Base-by-base conservation (phyloP, 2,888 invertebrate genomes). In the Ophioninae sp. region DNA sequence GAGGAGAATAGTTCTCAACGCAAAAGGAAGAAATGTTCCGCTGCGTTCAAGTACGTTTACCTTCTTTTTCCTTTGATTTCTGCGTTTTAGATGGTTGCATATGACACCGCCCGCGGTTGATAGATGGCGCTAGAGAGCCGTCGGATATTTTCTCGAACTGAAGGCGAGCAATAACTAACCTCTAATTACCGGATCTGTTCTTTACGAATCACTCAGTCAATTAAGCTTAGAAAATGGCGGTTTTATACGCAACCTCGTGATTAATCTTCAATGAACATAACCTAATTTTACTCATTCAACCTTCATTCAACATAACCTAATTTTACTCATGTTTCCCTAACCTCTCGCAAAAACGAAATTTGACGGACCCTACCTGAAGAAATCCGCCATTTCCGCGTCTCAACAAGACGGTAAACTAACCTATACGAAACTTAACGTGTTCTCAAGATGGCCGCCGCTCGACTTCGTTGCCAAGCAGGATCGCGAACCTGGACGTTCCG, bases 381-480 rank as follows among this genome's bases (percentile, higher is more conserved):
- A 30, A 30, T 3, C 30, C 30, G 3, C 30, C 30, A 30, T 30
- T 30, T 30, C 30, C 30, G 30, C 30, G 30, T 30, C 3, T 30
- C 30, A 30, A 30, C 30, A 30, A 30, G 30, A 30, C 30, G 30
- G 30, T 30, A 30, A 30, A 30, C 17, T 20, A 10, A 22, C 23
- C 22, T 44, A 51, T 7, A 22, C 2, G 8, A 30, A 30, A 30
- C 30, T 30, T 30, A 10, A 44, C 2, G 69, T 37, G n/a, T 58
- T 56, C 69, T 67, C 51, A 23, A 86, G 86, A 72, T 85, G 85
- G 85, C 86, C 86, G n/a, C 61, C 76, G 37, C 69, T 86, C 8
- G 79, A 81, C 3, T 63, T 85, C 1, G 22, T 65, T n/a, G 58
- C 75, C 13, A 84, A 73, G 41, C 84, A 79, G 20, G 69, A 81